Base-by-base conservation (phyloP, 2,888 invertebrate species). In the Alsophila aescularia region DNA sequence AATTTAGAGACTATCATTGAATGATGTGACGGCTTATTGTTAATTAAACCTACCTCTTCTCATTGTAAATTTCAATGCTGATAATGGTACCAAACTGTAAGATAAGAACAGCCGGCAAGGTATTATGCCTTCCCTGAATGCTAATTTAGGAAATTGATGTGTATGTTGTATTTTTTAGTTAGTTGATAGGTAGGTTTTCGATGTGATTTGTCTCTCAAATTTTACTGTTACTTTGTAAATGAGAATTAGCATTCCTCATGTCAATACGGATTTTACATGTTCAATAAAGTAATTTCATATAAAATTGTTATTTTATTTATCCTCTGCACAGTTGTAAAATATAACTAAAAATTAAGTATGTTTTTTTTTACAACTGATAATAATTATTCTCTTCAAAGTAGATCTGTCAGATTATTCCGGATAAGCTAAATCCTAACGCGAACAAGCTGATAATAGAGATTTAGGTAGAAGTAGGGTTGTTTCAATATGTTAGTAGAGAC, bases 251-350 rank as follows among this genome's bases (percentile, higher is more conserved):
- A 92, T 92, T 92, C 92, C 92, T 92, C 90, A 89, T 91, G 92
- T 92, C 92, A 90, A 92, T 88, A 90, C 84, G 89, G 90, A 88
- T 89, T 92, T 91, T 91, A 92, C 92, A 92, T 91, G 91, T 92
- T 92, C 92, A 92, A 91, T 91, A 92, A 92, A 90, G 90, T 91
- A 92, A 91, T 92, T 92, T 92, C 92, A 85, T 91, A 92, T 85
- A 90, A 87, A 80, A 81, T 60, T 81, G 83, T 80, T 83, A 79
- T 68, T 70, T 69, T 77, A 75, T 57, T 75, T 78, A 78, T 66
- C 58, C 61, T 36, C 2, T 27, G n/a, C 12, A n/a, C 10, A 2
- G n/a, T 31, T 3, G n/a, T n/a, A 7, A 18, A 18, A 2, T 18
- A 18, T n/a, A 18, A 2, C 18, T 18, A 18, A 18, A 18, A 18